Conservation (phyloP, 2,797 vertebrate species). For the Nyctibius grandis region DNA sequence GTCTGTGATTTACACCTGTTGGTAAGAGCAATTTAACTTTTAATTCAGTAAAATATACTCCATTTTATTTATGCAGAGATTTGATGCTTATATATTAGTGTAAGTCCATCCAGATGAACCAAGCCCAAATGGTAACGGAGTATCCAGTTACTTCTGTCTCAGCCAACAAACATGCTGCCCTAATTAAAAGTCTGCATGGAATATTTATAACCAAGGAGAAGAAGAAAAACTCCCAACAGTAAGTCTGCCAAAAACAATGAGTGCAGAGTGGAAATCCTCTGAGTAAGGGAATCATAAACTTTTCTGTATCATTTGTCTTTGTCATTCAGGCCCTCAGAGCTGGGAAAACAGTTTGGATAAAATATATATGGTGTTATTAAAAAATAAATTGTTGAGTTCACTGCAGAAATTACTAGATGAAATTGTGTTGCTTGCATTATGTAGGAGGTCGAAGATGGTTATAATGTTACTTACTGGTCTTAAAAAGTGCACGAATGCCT, state of each 20-base stretch:
- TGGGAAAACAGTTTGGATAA: neutral
- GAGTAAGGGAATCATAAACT: slow-evolving; percentile 13
- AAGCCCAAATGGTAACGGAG: neutral
- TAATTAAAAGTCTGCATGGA: slow-evolving; percentile 64
- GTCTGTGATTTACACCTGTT: neutral
- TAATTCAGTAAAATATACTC: neutral
- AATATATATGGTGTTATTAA: slow-evolving; percentile 19
- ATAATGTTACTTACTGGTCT: neutral
- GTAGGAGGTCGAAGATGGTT: neutral
- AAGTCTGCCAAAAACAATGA: slow-evolving; percentile 43
- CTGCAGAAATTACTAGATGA: neutral
- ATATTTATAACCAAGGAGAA: slow-evolving; percentile 59
- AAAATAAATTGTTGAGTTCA: neutral
- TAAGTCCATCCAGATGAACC: slow-evolving; percentile 12
- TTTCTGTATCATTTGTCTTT: slow-evolving; percentile 6
- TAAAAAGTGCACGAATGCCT: neutral
- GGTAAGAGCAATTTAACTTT: neutral
- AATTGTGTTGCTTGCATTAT: neutral
- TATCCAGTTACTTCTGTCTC: slow-evolving; percentile 34
- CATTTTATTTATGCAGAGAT: neutral
- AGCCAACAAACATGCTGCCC: slow-evolving; percentile 35
- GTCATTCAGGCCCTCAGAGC: slow-evolving; percentile 1
- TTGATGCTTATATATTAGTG: neutral
- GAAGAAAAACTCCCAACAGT: neutral
- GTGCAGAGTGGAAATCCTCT: neutral